Evolutionary conservation across 2,797 vertebrate genomes (phyloP), one percentile per base, ranked within the genome.

Genomic region (Melanogrammus aeglefinus): DNA sequence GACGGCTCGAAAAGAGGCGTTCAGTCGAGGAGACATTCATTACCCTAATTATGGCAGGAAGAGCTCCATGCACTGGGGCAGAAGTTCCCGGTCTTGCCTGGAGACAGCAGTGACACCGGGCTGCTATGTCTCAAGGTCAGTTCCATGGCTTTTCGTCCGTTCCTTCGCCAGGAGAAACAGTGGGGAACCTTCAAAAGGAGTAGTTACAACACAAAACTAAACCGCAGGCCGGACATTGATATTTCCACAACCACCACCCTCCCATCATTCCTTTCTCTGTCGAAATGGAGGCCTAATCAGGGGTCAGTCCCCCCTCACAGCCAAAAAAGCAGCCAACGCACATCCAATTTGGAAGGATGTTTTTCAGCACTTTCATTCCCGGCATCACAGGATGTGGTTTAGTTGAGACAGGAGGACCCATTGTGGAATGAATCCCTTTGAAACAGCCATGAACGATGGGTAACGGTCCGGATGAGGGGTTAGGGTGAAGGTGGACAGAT

Each of bases 171-270:
- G 81, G 78, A 31, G 70, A 71, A 41, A 84, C 63, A 44, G 36
- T 31, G 82, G 44, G 21, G 57, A 74, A 77, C 77, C 77, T 73
- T 27, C 57, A n/a, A 6, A 16, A 80, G 38, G 73, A 79, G 47
- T 80, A 35, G 16, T 79, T 75, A 4, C 51, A 2, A 27, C 4
- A 63, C 76, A 70, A 82, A 77, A 76, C 74, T 86, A 4, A 38
- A 83, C 88, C 89, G 63, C 78, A 35, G 89, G 90, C 86, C 27
- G 75, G 81, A 79, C 88, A 87, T 86, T 89, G 91, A 90, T 57
- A 83, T 0, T 51, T 84, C 77, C 85, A 78, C 81, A 82, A 78
- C 82, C 79, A 83, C 83, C 81, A 86, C 57, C 35, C 76, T 72
- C 79, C 44, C 73, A 82, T 84, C 77, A 81, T 78, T 63, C 77